Evolutionary conservation across 1,140 invertebrate genomes (phyloP).

Genomic region (Orussus abietinus): DNA sequence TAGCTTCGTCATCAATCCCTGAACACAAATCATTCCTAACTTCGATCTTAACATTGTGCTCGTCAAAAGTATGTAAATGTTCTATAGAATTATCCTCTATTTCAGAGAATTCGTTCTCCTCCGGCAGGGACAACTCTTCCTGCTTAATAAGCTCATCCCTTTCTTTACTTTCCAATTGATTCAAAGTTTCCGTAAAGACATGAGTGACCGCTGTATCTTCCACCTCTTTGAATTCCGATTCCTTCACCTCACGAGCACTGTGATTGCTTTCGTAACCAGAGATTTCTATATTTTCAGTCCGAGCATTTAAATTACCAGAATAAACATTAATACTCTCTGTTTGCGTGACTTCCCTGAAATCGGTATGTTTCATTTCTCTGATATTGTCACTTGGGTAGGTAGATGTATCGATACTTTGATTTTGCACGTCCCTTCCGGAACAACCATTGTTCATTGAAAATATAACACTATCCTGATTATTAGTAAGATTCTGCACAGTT

Average conservation of each 20-base stretch:
- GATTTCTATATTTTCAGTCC: too few species aligned
- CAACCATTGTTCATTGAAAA: background rate
- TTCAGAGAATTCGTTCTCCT: conserved; percentile 12
- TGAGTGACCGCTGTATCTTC: background rate
- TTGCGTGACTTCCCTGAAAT: too few species aligned
- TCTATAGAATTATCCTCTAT: conserved; percentile 9
- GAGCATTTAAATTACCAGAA: too few species aligned
- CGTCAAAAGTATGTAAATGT: background rate
- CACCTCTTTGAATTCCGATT: conserved; percentile 7
- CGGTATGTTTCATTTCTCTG: too few species aligned
- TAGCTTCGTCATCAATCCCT: background rate
- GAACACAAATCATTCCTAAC: too few species aligned
- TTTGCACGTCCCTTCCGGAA: background rate
- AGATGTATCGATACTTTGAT: background rate
- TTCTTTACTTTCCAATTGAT: background rate
- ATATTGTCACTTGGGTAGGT: too few species aligned
- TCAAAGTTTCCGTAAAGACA: conserved; percentile 2
- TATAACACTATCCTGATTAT: background rate
- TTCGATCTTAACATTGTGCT: background rate
- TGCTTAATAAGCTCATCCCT: conserved; percentile 1
- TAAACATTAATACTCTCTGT: too few species aligned
- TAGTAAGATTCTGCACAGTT: background rate
- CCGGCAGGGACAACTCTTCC: conserved; percentile 2
- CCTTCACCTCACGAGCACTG: too few species aligned
- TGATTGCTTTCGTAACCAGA: too few species aligned